phyloP scores from a whole-genome alignment of 2,888 invertebrate genomes.

The Euproctis similis region DNA sequence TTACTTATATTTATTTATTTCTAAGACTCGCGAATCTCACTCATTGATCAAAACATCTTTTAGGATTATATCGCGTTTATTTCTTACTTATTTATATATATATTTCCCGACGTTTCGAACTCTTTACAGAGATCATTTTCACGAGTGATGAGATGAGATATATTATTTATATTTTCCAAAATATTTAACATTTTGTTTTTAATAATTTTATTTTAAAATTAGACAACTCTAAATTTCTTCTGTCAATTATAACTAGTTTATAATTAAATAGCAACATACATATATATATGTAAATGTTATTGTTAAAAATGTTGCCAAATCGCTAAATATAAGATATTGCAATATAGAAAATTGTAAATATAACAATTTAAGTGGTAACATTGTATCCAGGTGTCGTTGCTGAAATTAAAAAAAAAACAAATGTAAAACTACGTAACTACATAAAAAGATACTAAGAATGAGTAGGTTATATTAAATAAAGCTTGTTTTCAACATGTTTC shows the following conservation, averaged over 20 bases:
- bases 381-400: too few relatives aligned
- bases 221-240: constrained; percentile 40
- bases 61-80: too few relatives aligned
- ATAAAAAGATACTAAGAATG: constrained; percentile 46
- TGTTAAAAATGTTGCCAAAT: constrained; percentile 69
- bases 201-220: constrained; percentile 7
- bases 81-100: too few relatives aligned
- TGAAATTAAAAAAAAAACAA: constrained; percentile 32
- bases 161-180: too few relatives aligned
- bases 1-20: too few relatives aligned
- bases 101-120: too few relatives aligned
- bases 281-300: constrained; percentile 54
- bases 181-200: constrained; percentile 2
- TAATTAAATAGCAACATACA: constrained; percentile 32
- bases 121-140: too few relatives aligned
- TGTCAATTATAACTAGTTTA: constrained; percentile 62
- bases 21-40: too few relatives aligned
- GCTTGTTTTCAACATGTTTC: constrained; percentile 63
- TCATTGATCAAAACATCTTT: too few relatives aligned
- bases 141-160: too few relatives aligned
- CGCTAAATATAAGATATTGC: constrained; percentile 58
- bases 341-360: constrained; percentile 67
- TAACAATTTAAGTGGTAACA: constrained; percentile 52
- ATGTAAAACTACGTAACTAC: constrained; percentile 47
- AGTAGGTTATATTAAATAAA: constrained; percentile 65